Evolutionary conservation across 1,140 invertebrate genomes (phyloP).

Genomic region (Notospermus geniculatus): DNA sequence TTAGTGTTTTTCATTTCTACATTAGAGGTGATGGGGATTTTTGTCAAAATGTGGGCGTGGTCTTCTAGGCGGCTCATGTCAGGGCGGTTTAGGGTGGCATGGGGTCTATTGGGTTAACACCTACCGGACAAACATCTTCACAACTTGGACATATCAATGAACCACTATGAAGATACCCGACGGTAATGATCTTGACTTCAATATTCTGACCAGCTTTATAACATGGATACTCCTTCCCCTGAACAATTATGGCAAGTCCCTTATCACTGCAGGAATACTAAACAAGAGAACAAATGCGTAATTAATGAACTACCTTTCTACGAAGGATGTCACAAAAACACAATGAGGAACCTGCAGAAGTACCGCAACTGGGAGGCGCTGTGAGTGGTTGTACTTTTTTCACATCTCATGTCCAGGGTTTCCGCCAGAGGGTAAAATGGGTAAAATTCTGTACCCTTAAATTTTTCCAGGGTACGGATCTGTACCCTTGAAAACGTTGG

Average conservation of each 20-base stretch:
- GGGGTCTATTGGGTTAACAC: background rate
- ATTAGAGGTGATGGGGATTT: no score
- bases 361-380: no score
- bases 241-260: constrained; percentile 61
- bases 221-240: constrained; percentile 87
- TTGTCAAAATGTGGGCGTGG: no score
- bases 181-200: constrained; percentile 68
- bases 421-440: no score
- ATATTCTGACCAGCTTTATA: constrained; percentile 83
- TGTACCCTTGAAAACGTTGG: no score
- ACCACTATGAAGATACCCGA: constrained; percentile 89
- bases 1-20: no score
- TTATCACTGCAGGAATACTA: constrained; percentile 55
- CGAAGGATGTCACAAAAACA: background rate
- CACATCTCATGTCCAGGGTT: no score
- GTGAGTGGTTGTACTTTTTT: no score
- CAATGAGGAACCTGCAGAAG: background rate
- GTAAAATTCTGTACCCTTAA: no score
- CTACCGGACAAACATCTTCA: constrained; percentile 75
- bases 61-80: no score
- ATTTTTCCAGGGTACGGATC: no score
- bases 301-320: constrained; percentile 13
- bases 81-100: no score
- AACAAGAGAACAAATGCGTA: constrained; percentile 22
- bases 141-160: constrained; percentile 89